These are phyloP conservation scores for Natator depressus DNA, from an alignment of 2,113 vertebrate species.

Conservation along the genomic window DNA sequence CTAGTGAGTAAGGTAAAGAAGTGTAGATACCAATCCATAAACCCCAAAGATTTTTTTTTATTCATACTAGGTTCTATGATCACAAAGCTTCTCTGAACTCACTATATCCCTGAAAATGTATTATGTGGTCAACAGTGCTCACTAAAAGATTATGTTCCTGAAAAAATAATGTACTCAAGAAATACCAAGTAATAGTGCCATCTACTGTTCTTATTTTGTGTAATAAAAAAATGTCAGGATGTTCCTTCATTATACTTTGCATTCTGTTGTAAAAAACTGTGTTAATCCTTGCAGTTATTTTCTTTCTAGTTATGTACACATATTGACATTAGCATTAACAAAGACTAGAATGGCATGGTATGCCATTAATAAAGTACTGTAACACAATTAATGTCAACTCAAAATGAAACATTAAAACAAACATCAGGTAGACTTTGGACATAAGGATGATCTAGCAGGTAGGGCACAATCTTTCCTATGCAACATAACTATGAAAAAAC, in stretches of 20 bases:
- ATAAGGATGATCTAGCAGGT: not conserved
- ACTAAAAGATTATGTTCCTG: not conserved
- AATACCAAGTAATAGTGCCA: constrained; percentile 29
- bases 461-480: not conserved
- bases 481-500: not conserved
- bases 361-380: not conserved
- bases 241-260: not conserved
- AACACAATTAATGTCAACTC: not conserved
- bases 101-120: not conserved
- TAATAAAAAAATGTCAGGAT: not conserved
- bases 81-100: not conserved
- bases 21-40: not conserved
- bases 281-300: not conserved
- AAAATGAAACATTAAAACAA: not conserved
- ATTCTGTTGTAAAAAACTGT: accelerated
- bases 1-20: not conserved
- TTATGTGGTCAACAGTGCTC: not conserved
- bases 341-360: not conserved
- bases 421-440: not conserved
- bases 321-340: not conserved
- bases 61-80: not conserved
- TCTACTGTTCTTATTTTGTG: not conserved
- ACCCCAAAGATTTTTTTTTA: not conserved
- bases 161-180: not conserved
- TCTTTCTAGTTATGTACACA: not conserved